These are phyloP conservation scores for Pristis pectinata DNA, from an alignment of 2,797 vertebrate genomes.

Conservation along the genomic window DNA sequence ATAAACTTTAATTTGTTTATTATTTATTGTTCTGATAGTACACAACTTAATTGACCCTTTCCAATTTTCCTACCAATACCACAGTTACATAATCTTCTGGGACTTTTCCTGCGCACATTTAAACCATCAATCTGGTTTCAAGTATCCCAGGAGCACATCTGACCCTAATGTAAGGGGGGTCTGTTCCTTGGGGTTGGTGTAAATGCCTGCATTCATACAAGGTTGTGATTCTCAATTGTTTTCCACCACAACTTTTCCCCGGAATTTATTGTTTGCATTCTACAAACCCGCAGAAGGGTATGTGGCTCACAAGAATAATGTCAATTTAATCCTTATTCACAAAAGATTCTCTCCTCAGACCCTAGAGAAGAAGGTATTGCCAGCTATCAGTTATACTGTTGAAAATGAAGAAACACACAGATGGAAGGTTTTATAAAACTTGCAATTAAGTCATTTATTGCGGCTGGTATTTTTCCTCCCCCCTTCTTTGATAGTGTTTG, in stretches of 20 bases:
- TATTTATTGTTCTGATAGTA: background rate
- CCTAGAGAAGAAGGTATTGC: background rate
- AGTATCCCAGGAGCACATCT: background rate
- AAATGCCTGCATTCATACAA: background rate
- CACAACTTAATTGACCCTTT: conserved; percentile 4
- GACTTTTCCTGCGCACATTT: background rate
- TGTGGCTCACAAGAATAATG: background rate
- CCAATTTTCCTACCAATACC: background rate
- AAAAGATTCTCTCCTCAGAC: background rate
- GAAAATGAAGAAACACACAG: background rate
- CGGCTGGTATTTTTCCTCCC: background rate
- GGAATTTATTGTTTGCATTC: background rate
- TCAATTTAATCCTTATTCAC: background rate
- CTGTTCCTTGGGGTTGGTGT: background rate
- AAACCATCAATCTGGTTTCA: conserved; percentile 9
- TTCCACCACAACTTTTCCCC: background rate
- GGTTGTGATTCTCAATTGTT: background rate
- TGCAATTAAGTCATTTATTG: background rate
- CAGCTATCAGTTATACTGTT: background rate
- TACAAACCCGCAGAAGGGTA: background rate
- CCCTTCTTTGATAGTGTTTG: background rate
- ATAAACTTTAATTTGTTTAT: background rate
- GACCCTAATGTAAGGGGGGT: background rate
- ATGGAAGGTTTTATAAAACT: background rate
- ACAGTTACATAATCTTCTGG: conserved; percentile 12